Evolutionary conservation across 2,797 vertebrate genomes (phyloP), one percentile per base, ranked within the genome.

Genomic region (Sarcophilus harrisii): DNA sequence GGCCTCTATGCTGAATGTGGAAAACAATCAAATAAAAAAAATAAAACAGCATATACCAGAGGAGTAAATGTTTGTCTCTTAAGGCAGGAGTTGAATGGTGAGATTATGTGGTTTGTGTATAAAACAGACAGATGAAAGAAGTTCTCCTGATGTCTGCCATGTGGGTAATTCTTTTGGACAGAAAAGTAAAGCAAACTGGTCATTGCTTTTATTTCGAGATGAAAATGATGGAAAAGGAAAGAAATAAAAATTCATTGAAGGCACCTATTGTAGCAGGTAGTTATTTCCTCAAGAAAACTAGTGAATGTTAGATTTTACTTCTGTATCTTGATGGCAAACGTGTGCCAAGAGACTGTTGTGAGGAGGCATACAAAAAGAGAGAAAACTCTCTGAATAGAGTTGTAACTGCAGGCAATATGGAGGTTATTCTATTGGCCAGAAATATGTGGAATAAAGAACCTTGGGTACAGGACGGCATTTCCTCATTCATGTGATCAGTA

Each of bases 271-370:
- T 95, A 49, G 59, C 91, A 94, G 58, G 90, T 38, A 91, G n/a
- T 92, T 93, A 95, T 81, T 95, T 96, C 95, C 62, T 95, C 29
- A 91, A 32, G 28, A 90, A 95, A 54, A 92, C 54, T 21, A 16
- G 89, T 94, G 38, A 54, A 93, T 4, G 2, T 94, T 94, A 24
- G 18, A 94, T 0, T 54, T 0, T 94, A 49, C 91, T 5, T 30
- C 54, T 97, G 91, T 6, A 57, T 73, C 54, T 93, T 95, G 21
- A 18, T 94, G 96, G 18, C 87, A 95, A 91, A 91, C 24, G 38
- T 81, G 66, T 87, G 73, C 73, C 38, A 87, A 38, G 73, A 87
- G 38, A 87, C 73, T 27, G 3, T 81, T 81, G 73, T 49, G 38
- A 49, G 73, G 73, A 49, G 73, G 8, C 73, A 87, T 87, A 49